Evolutionary conservation across 2,113 vertebrate species (phyloP).

Genomic region (Xiphophorus maculatus): DNA sequence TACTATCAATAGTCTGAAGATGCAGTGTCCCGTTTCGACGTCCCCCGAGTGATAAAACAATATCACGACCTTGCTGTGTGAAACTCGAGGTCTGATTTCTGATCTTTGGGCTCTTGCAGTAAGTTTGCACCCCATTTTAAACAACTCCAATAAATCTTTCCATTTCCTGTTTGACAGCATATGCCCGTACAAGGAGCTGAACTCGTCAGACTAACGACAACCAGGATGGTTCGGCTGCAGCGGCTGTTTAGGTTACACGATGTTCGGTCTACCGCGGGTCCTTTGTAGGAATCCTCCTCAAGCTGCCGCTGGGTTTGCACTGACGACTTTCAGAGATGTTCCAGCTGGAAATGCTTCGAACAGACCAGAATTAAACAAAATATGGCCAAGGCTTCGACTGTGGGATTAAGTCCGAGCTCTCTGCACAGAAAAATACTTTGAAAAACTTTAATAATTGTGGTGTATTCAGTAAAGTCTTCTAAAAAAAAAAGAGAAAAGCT

Average conservation of each 20-base stretch:
- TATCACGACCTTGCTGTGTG: slow-evolving; percentile 53
- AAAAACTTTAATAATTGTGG: not conserved
- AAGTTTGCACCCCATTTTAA: slow-evolving; percentile 40
- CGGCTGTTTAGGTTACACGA: slow-evolving; percentile 49
- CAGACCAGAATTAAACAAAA: not conserved
- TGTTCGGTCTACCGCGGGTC: slow-evolving; percentile 16
- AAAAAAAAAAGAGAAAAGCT: too few relatives aligned
- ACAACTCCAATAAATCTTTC: too few relatives aligned
- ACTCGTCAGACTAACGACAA: slow-evolving; percentile 35
- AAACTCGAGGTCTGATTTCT: slow-evolving; percentile 40
- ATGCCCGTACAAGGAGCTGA: slow-evolving; percentile 52
- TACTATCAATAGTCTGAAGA: slow-evolving; percentile 56
- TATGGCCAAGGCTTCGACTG: not conserved
- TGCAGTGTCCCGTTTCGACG: slow-evolving; percentile 55
- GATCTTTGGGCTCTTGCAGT: slow-evolving; percentile 18
- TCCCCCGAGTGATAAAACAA: slow-evolving; percentile 58
- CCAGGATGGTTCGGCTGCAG: slow-evolving; percentile 39
- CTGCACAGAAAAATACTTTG: not conserved
- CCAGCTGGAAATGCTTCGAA: slow-evolving; percentile 23
- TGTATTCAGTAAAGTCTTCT: not conserved
- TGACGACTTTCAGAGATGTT: slow-evolving; percentile 22
- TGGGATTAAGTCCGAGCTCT: not conserved
- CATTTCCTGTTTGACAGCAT: not conserved
- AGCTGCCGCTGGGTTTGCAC: slow-evolving; percentile 20
- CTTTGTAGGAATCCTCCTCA: slow-evolving; percentile 31